These are phyloP conservation scores for Takifugu flavidus DNA, from an alignment of 2,113 vertebrate species.

Conservation along the genomic window DNA sequence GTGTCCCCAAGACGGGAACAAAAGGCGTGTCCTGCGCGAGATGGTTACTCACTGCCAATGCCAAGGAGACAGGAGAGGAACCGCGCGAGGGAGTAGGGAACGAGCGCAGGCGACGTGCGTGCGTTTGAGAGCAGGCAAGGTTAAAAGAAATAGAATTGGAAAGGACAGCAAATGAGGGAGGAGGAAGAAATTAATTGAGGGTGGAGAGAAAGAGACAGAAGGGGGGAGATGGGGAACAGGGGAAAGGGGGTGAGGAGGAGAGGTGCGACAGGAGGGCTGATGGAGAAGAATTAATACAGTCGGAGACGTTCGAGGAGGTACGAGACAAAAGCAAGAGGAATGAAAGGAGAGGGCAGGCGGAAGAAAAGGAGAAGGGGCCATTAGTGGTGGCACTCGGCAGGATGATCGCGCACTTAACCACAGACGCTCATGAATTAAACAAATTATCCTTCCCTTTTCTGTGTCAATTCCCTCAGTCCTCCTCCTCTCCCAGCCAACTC, in stretches of 20 bases:
- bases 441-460: constrained; percentile 69
- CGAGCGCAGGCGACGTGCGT: constrained; percentile 3
- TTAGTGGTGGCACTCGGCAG: constrained; percentile 58
- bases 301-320: constrained; percentile 41
- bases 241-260: constrained; percentile 35
- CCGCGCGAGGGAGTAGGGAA: constrained; percentile 1
- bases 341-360: constrained; percentile 12
- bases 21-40: constrained; percentile 59
- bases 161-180: constrained; percentile 66
- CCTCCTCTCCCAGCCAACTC: constrained; percentile 25
- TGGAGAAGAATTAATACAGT: constrained; percentile 43
- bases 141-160: constrained; percentile 60
- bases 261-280: constrained; percentile 16
- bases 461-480: constrained; percentile 61
- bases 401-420: constrained; percentile 69
- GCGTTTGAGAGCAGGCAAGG: constrained; percentile 49
- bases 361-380: constrained; percentile 43
- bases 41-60: constrained; percentile 50
- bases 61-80: constrained; percentile 32
- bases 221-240: constrained; percentile 44
- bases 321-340: constrained; percentile 47
- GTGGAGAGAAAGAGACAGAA: constrained; percentile 52
- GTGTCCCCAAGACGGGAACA: constrained; percentile 52
- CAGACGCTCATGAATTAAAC: constrained; percentile 74
- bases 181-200: constrained; percentile 69